A percentile compares a stretch with the other conserved stretches of the same genome.
These are phyloP conservation scores for Ornithoptera alexandrae DNA, from an alignment of 2,888 invertebrate genomes.

Conservation along the genomic window DNA sequence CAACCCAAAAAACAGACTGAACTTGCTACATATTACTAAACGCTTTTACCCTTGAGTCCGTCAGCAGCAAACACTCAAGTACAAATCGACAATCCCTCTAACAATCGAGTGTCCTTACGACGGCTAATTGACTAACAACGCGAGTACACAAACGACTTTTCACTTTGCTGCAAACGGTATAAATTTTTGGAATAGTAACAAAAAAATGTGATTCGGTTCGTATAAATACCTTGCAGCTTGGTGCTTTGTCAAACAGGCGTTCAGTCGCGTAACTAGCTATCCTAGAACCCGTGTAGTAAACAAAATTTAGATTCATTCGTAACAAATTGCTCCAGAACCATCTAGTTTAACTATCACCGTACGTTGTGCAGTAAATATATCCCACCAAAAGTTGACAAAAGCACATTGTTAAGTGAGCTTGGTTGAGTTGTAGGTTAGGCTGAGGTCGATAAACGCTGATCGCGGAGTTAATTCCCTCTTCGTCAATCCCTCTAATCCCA, in stretches of 20 bases:
- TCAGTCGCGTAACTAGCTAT: conserved; percentile 75
- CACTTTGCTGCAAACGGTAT: conserved; percentile 70
- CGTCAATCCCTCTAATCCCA: conserved; percentile 66
- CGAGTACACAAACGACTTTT: conserved; percentile 74
- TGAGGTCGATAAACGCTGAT: conserved; percentile 67
- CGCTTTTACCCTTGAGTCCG: conserved; percentile 72
- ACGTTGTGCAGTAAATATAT: conserved; percentile 69
- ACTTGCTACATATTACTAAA: conserved; percentile 78
- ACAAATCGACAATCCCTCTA: conserved; percentile 69
- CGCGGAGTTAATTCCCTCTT: conserved; percentile 57
- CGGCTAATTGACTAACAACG: conserved; percentile 77
- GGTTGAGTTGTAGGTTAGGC: conserved; percentile 74
- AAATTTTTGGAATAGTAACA: conserved; percentile 5
- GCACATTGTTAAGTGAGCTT: conserved; percentile 75
- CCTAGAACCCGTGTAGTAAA: conserved; percentile 73
- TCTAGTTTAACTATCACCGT: conserved; percentile 72
- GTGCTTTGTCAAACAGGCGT: conserved; percentile 69
- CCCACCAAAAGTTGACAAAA: conserved; percentile 68
- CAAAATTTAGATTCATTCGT: conserved; percentile 67
- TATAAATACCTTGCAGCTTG: conserved; percentile 64
- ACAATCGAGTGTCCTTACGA: conserved; percentile 68
- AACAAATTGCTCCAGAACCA: conserved; percentile 71
- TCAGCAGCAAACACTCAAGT: conserved; percentile 73
- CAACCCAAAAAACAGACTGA: conserved; percentile 77
- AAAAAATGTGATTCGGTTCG: conserved; percentile 12